Base-by-base conservation (phyloP, 2,113 vertebrate species). In the Empidonax alnorum region DNA sequence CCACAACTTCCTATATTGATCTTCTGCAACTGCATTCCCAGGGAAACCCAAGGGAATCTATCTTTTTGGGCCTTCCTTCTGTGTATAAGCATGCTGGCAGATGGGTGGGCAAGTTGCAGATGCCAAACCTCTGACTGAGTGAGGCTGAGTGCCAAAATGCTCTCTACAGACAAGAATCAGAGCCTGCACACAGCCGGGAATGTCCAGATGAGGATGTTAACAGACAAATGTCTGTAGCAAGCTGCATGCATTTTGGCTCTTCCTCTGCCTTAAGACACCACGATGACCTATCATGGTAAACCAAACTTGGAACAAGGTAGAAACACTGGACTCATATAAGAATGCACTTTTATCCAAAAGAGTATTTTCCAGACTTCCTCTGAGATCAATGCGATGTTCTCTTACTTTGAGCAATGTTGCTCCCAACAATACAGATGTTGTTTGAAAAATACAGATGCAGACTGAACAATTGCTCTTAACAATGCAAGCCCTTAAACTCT, bases 351-450 rank as follows among this genome's bases (percentile, higher is more conserved):
- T 67, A 42, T 74, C 84, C 85, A 63, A 25, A n/a, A 72, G 31
- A 84, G 35, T n/a, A 46, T 68, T 97, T 90, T 89, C 49, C 62
- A 87, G 84, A 55, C 67, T 96, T 94, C 63, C 49, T 93, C 61
- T 71, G 76, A 41, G 20, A 44, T 55, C 13, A 6, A 3, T 22
- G 21, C 8, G 35, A 19, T 28, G 14, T 73, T 78, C 81, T 17
- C 87, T 69, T 93, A 69, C 65, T 85, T 86, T 72, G 76, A 89
- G 81, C 49, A 79, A 61, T 46, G 74, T 27, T 89, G 27, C 7
- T 72, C 4, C 37, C 56, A 73, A 56, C 66, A 85, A 62, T 58
- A 18, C 7, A 76, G 62, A 27, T 53, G 23, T 35, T 84, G 86
- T 73, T 59, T 74, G 44, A 68, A 35, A 22, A 72, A 16, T 37